These are phyloP conservation scores for Octopus sinensis DNA, from an alignment of 1,140 invertebrate genomes.

Conservation along the genomic window DNA sequence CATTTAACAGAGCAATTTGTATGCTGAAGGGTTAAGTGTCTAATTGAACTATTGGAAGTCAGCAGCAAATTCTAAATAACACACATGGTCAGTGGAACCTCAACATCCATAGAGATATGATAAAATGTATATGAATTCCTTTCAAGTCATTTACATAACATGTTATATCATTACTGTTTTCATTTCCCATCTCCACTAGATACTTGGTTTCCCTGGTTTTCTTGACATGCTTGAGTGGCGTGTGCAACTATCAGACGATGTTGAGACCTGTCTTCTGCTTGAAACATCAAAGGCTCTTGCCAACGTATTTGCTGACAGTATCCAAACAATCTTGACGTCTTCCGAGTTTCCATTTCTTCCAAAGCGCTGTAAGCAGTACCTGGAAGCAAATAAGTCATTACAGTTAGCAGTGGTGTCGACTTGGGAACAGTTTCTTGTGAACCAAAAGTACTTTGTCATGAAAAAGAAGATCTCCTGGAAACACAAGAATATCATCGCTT, in stretches of 20 bases:
- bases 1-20: too few relatives aligned
- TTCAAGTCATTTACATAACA: too few relatives aligned
- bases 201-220: not conserved
- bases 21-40: too few relatives aligned
- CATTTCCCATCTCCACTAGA: not conserved
- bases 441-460: conserved; percentile 13
- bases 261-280: not conserved
- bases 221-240: not conserved
- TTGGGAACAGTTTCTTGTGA: conserved; percentile 24
- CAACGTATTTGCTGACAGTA: not conserved
- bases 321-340: conserved; percentile 15
- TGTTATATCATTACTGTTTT: too few relatives aligned
- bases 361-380: conserved; percentile 22
- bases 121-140: too few relatives aligned
- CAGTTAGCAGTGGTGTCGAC: conserved; percentile 27
- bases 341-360: conserved; percentile 30
- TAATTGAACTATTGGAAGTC: too few relatives aligned
- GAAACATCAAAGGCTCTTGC: not conserved
- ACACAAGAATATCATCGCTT: not conserved
- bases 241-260: not conserved
- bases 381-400: conserved; percentile 18
- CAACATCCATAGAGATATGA: too few relatives aligned
- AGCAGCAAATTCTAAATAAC: too few relatives aligned
- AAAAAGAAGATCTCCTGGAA: not conserved
- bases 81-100: too few relatives aligned